phyloP scores from a whole-genome alignment of 2,797 vertebrate species.

The Buceros bicornis region DNA sequence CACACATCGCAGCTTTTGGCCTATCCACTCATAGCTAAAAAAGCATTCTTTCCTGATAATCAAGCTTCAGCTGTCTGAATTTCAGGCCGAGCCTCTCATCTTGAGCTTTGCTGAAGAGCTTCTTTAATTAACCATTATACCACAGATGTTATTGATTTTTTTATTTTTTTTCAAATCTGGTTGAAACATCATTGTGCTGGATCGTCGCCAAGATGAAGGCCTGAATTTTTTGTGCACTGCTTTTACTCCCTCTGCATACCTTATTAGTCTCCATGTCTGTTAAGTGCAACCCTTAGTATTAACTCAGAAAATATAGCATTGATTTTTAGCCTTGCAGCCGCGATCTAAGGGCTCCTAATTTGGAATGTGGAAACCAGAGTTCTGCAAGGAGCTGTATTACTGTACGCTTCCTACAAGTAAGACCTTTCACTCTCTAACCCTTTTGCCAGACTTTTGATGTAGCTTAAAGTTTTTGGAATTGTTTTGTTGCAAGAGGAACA shows the following conservation, averaged over 20 bases:
- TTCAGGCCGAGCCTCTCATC: slow-evolving; percentile 97
- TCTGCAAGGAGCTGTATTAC: slow-evolving; percentile 68
- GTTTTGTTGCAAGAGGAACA: not conserved
- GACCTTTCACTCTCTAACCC: slow-evolving; percentile 38
- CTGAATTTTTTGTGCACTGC: slow-evolving; percentile 84
- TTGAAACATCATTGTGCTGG: slow-evolving; percentile 92
- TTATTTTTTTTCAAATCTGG: slow-evolving; percentile 84
- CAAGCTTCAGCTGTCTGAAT: slow-evolving; percentile 98
- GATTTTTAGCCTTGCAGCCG: slow-evolving; percentile 90
- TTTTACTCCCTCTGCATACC: slow-evolving; percentile 98
- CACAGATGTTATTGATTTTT: slow-evolving; percentile 99
- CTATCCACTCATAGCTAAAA: slow-evolving; percentile 97
- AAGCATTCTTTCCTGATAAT: slow-evolving; percentile 99
- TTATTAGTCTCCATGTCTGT: slow-evolving; percentile 98
- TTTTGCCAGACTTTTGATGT: slow-evolving; percentile 13
- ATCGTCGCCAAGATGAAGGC: slow-evolving; percentile 87
- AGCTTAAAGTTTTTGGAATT: slow-evolving; percentile 16
- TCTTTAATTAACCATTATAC: slow-evolving; percentile 99
- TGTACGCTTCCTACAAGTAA: slow-evolving; percentile 73
- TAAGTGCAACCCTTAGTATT: slow-evolving; percentile 93
- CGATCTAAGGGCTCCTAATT: slow-evolving; percentile 87
- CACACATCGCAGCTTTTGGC: slow-evolving; percentile 93
- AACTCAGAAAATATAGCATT: slow-evolving; percentile 99
- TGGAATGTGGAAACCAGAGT: slow-evolving; percentile 85
- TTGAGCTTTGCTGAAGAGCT: slow-evolving; percentile 97